These are phyloP conservation scores for Seriola dumerili DNA, from an alignment of 2,113 vertebrate species.

Conservation along the genomic window DNA sequence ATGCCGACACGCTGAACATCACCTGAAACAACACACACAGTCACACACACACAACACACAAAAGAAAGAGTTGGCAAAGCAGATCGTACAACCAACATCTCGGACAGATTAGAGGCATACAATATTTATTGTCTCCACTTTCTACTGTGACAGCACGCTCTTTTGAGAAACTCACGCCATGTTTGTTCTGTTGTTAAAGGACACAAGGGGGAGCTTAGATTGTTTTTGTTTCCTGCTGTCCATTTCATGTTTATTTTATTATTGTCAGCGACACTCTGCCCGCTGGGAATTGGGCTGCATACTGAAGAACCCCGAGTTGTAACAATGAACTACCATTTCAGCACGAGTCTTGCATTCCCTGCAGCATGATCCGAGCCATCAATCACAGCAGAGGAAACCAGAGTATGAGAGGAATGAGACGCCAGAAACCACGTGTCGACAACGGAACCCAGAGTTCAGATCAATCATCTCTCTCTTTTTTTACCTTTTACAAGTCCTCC, in stretches of 20 bases:
- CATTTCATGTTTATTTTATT: background rate
- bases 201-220: conserved; percentile 3
- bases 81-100: background rate
- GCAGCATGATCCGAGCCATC: background rate
- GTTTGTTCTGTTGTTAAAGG: background rate
- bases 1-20: conserved; percentile 98
- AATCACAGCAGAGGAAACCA: conserved; percentile 47
- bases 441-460: conserved; percentile 33
- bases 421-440: conserved; percentile 18
- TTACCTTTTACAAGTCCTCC: too few species aligned
- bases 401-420: conserved; percentile 45
- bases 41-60: background rate
- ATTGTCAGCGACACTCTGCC: background rate
- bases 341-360: background rate
- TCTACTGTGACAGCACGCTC: too few species aligned
- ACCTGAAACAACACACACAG: conserved; percentile 83
- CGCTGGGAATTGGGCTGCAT: background rate
- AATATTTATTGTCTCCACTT: background rate
- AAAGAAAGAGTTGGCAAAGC: background rate
- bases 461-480: too few species aligned
- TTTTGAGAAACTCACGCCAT: background rate
- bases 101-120: too few species aligned
- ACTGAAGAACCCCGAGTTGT: background rate
- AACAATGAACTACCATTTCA: conserved; percentile 1
- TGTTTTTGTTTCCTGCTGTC: background rate